These are phyloP conservation scores for Anseranas semipalmata DNA, from an alignment of 2,113 vertebrate genomes.

Conservation along the genomic window DNA sequence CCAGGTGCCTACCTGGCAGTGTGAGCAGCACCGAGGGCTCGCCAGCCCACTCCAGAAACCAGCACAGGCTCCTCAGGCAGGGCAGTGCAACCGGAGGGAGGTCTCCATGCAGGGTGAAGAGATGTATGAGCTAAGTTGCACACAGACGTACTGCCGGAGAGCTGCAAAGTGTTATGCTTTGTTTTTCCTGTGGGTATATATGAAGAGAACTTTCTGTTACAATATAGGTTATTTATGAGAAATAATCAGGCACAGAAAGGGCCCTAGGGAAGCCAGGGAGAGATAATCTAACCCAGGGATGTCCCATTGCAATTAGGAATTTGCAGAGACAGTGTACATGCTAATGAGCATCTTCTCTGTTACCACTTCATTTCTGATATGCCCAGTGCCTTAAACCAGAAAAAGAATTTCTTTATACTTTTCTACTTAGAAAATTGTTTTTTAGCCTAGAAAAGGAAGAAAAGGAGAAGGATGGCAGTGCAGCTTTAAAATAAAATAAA, in stretches of 20 bases:
- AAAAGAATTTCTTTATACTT: background rate
- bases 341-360: background rate
- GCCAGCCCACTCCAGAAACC: background rate
- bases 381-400: background rate
- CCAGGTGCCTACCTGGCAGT: background rate
- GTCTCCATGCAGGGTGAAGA: background rate
- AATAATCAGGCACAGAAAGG: slow-evolving; percentile 7
- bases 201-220: background rate
- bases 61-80: background rate
- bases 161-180: background rate
- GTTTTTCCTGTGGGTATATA: background rate
- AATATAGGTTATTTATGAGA: slow-evolving; percentile 7
- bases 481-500: background rate
- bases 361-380: background rate
- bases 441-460: background rate
- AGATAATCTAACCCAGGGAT: background rate
- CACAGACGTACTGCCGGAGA: background rate
- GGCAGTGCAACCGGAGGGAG: background rate
- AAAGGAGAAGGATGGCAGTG: background rate
- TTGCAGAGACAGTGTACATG: background rate
- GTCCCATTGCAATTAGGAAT: background rate
- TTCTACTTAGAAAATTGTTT: background rate
- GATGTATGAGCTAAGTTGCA: background rate
- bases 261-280: background rate
- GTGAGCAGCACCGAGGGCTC: background rate